Evolutionary conservation across 1,140 invertebrate species (phyloP), one percentile per base, ranked within the genome.

Genomic region (Kradibia gibbosae): DNA sequence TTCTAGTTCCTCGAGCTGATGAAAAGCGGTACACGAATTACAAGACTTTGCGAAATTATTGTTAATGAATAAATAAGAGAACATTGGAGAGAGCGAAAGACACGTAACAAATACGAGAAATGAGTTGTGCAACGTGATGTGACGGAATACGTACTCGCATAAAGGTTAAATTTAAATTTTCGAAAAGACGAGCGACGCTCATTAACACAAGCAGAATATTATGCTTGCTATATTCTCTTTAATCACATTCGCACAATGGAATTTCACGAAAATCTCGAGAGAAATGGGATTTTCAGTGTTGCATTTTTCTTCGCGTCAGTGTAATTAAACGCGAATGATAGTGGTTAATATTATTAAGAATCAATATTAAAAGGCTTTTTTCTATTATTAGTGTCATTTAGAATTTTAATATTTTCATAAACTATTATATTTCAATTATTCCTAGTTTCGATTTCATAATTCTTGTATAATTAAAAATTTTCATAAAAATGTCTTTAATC

Each of bases 61-160:
- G 28, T 67, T 67, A 81, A 81, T 55, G 55, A 81, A 81, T 81
- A 67, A 74, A 74, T 72, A 73, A 80, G 70, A 71, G 62, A 28
- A 45, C 50, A 70, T 71, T 71, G 77, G 36, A 67, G 42, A 25
- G 15, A 60, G 22, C 17, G 22, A 17, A 17, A 60, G 7, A 2
- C 10, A 34, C 17, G 13, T 31, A 3, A 10, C 15, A 17, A 17
- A 62, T 34, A 4, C 15, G 34, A 36, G 2, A 3, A 39, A 67
- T 8, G n/a, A 75, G n/a, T 22, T 48, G 28, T 3, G 31, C 17
- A 22, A 48, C 57, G 28, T 42, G 0, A 17, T 28, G 62, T 39
- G 13, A 53, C 15, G 20, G 48, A 17, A 36, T 55, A 22, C 22
- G 20, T 13, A n/a, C 13, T 20, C 31, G 0, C n/a, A 65, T 28